Percentiles rank a stretch among this genome's conserved stretches.
These are phyloP conservation scores for Carcharodon carcharias DNA, from an alignment of 2,797 vertebrate species.

Conservation along the genomic window DNA sequence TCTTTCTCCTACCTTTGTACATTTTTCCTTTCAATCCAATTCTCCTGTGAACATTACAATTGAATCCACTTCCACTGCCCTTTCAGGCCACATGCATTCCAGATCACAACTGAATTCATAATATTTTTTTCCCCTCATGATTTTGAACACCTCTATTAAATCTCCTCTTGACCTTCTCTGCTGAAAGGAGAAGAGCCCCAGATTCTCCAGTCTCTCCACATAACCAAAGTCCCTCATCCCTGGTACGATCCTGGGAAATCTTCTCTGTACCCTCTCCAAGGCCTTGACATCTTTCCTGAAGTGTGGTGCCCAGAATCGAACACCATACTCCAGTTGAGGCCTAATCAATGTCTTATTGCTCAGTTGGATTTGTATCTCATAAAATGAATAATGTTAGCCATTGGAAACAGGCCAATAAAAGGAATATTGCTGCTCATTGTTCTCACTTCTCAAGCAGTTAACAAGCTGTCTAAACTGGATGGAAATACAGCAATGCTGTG, in stretches of 20 bases:
- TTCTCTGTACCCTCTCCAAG: background rate
- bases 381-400: background rate
- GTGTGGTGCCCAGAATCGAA: background rate
- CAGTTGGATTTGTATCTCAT: background rate
- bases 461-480: background rate
- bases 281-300: background rate
- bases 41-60: background rate
- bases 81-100: background rate
- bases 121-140: background rate
- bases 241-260: background rate
- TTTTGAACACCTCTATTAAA: background rate
- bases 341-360: background rate
- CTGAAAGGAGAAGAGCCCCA: background rate
- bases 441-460: background rate
- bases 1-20: background rate
- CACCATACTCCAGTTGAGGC: background rate
- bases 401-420: background rate
- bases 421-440: background rate
- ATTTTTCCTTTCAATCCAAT: background rate
- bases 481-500: background rate
- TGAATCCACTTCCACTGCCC: background rate
- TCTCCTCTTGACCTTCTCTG: background rate
- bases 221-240: background rate
- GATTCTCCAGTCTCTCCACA: background rate
- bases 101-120: background rate